Percentiles rank a stretch among this genome's conserved stretches.
phyloP scores from a whole-genome alignment of 2,113 vertebrate genomes.

The Paramisgurnus dabryanus region DNA sequence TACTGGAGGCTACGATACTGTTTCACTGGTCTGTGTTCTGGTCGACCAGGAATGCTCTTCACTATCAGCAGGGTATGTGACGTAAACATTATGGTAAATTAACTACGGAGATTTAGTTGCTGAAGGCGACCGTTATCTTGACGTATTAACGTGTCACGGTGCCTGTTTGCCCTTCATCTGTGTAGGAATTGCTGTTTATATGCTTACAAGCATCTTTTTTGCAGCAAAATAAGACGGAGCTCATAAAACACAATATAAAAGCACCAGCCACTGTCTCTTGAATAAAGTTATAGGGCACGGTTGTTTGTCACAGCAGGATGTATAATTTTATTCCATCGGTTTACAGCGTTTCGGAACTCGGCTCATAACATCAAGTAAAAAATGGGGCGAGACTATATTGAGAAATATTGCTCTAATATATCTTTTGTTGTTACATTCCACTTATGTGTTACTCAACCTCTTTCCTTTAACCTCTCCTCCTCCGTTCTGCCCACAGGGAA shows the following conservation, averaged over 20 bases:
- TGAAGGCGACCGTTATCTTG: slow-evolving; percentile 20
- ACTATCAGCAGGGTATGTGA: slow-evolving; percentile 94
- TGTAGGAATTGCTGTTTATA: slow-evolving; percentile 14
- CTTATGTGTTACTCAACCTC: background rate
- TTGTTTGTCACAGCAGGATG: slow-evolving; percentile 38
- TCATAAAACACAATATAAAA: slow-evolving; percentile 25
- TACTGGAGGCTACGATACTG: slow-evolving; percentile 98
- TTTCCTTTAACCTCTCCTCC: background rate
- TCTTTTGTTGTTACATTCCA: slow-evolving; percentile 24
- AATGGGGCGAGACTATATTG: slow-evolving; percentile 14
- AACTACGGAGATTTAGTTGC: background rate
- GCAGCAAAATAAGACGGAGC: slow-evolving; percentile 18
- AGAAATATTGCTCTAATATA: slow-evolving; percentile 32
- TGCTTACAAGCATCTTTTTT: slow-evolving; percentile 19
- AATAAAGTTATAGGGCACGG: slow-evolving; percentile 18
- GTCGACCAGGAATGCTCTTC: slow-evolving; percentile 89
- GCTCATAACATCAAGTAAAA: background rate
- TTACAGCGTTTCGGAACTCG: slow-evolving; percentile 21
- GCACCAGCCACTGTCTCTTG: background rate
- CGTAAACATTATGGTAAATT: slow-evolving; percentile 9
- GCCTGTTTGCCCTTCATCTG: slow-evolving; percentile 17
- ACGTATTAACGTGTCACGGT: slow-evolving; percentile 17
- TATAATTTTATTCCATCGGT: slow-evolving; percentile 18
- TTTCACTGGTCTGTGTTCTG: slow-evolving; percentile 92
- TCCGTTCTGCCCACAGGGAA: slow-evolving; percentile 78